These are phyloP conservation scores for Acridotheres tristis DNA, from an alignment of 2,797 vertebrate species.

Conservation along the genomic window DNA sequence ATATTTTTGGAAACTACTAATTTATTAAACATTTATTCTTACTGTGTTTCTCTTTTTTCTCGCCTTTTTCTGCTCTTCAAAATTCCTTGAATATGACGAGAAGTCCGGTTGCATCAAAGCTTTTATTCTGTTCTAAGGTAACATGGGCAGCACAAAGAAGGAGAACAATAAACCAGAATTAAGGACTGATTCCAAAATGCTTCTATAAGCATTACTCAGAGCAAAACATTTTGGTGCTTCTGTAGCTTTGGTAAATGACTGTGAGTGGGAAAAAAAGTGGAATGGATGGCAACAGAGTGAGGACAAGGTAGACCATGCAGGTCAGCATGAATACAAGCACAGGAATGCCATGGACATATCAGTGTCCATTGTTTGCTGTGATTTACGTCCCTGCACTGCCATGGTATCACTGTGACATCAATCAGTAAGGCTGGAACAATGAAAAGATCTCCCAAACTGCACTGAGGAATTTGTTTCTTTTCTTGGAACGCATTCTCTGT, in stretches of 20 bases:
- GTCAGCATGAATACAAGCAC: neutral
- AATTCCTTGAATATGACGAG: neutral
- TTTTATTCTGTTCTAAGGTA: neutral
- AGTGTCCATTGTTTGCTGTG: neutral
- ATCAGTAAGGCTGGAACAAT: neutral
- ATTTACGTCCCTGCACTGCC: neutral
- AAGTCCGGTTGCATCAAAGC: neutral
- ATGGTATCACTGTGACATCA: neutral
- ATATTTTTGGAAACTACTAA: neutral
- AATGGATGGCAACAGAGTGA: neutral
- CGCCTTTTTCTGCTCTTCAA: neutral
- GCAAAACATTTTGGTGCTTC: neutral
- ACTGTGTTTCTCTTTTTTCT: neutral
- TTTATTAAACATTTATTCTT: neutral
- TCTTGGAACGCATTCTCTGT: neutral
- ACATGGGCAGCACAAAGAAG: neutral
- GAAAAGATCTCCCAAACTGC: neutral
- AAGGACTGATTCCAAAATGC: neutral
- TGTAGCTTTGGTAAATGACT: neutral
- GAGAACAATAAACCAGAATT: neutral
- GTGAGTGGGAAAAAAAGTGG: neutral
- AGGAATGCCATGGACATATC: neutral
- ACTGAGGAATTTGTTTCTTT: neutral
- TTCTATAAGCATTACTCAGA: neutral
- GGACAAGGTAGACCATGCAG: rapidly evolving